Evolutionary conservation across 1,140 invertebrate species (phyloP), one percentile per base, ranked within the genome.

Genomic region (Adelges cooleyi): DNA sequence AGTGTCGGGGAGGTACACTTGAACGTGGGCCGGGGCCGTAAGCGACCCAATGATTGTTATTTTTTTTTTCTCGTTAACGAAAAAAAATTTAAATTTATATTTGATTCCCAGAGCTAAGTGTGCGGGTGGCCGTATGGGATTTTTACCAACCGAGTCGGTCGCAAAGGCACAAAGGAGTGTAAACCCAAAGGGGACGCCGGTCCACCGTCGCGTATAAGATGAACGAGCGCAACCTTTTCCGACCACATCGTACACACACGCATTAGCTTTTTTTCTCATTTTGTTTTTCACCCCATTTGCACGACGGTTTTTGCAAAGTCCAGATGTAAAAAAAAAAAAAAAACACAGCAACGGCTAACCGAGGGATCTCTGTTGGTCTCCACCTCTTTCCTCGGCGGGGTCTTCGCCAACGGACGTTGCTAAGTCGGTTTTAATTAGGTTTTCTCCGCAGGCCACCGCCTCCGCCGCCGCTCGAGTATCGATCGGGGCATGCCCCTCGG

Each of bases 361-460:
- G 42, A 62, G 42, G 56, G 56, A 62, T 38, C 36, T 40, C 20
- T 54, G 29, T 33, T 33, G 29, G 29, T 59, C 22, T 48, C 56
- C 17, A 11, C 56, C 42, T 46, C 22, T 20, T 42, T 59, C 42
- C 54, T 20, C 56, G 56, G 46, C 42, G 22, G 54, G 54, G 54
- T 36, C 40, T 46, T 62, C 46, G 44, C 56, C 42, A 40, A 25
- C 25, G 56, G 25, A 62, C 56, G 56, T 62, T 48, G 56, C 56
- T 62, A 62, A 62, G 56, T 62, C 56, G 42, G 56, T 62, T 62
- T 62, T 62, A 62, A 62, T 62, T 62, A 62, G 56, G 56, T 62
- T 62, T 62, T 62, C 42, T 62, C 54, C 42, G 25, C 40, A 23
- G 54, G 23, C 4, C 42, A 25, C 40, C 40, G 54, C 42, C 4